phyloP scores from a whole-genome alignment of 2,888 invertebrate species.

The Caenorhabditis sp. region DNA sequence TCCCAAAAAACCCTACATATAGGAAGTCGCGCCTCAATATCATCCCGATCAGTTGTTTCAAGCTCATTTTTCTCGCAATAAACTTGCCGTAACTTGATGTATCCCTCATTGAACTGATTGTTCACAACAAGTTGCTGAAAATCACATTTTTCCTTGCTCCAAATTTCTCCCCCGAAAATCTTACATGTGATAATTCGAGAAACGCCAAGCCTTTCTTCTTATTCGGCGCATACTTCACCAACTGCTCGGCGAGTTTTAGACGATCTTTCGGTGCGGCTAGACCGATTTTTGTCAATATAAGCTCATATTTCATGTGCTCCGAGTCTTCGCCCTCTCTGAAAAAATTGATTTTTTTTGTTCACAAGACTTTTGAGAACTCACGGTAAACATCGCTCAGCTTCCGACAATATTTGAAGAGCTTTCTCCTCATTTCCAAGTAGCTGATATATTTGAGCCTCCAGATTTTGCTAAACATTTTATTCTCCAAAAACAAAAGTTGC shows the following conservation, averaged over 20 bases:
- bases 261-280: constrained; percentile 7
- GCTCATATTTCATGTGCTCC: constrained; percentile 8
- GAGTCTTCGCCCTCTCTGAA: no score
- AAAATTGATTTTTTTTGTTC: no score
- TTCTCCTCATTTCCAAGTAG: constrained; percentile 2
- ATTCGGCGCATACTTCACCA: constrained; percentile 24
- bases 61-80: neutral
- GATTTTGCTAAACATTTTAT: constrained; percentile 11
- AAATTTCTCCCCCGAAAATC: no score
- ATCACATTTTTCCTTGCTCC: no score
- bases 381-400: neutral
- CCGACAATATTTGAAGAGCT: constrained; percentile 14
- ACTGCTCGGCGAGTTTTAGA: constrained; percentile 10
- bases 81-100: neutral
- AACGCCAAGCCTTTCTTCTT: constrained; percentile 20
- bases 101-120: neutral
- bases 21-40: constrained; percentile 8
- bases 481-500: no score
- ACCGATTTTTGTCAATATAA: constrained; percentile 10
- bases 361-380: no score
- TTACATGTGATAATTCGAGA: constrained; percentile 26
- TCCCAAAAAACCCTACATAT: constrained; percentile 9
- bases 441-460: constrained; percentile 19
- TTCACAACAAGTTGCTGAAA: constrained; percentile 1
- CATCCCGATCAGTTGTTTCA: constrained; percentile 4